Evolutionary conservation across 30 jellyfish, hydroid and myxozoan genomes (phyloP), one percentile per base, ranked within the genome.

Genomic region (Aurelia sp.): DNA sequence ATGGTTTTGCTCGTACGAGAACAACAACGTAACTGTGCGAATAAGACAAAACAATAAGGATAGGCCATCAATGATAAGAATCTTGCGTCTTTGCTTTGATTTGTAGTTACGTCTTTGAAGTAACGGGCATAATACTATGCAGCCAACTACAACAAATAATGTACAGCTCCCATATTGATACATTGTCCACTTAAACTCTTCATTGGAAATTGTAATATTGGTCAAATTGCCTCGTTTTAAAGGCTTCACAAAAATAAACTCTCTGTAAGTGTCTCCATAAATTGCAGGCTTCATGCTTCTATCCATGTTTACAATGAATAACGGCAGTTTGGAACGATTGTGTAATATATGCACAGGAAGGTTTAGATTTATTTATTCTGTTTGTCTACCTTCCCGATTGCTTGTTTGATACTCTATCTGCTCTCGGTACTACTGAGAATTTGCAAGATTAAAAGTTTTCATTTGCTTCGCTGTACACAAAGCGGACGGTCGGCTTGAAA

Each of bases 91-190:
- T 40, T 81, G 84, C 38, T 81, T 81, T 19, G 91, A 81, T 55
- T 68, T 81, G 67, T 81, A 81, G 84, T 81, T 81, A 12, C 91
- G 48, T 67, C 64, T 69, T 27, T 81, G 91, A 50, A 81, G 78
- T 67, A 81, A 81, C 12, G 91, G 91, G 40, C 91, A 81, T 20
- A 81, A 61, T 9, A 81, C 75, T 27, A 81, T 50, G 70, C 91
- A 81, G 5, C 91, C 91, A 17, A 64, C 31, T 16, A 81, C 27
- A 51, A 81, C 84, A 17, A 81, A 81, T 53, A 81, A 19, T 10
- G 76, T 33, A 51, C 91, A 81, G 53, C 72, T 64, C 8, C 84
- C 91, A 44, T 81, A 81, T 52, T 81, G 91, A 27, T 81, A 81
- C 57, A 81, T 10, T 13, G 58, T 60, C 91, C 91, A 81, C 10